phyloP scores from a whole-genome alignment of 2,797 vertebrate species.

The Melanotaenia trifasciata region DNA sequence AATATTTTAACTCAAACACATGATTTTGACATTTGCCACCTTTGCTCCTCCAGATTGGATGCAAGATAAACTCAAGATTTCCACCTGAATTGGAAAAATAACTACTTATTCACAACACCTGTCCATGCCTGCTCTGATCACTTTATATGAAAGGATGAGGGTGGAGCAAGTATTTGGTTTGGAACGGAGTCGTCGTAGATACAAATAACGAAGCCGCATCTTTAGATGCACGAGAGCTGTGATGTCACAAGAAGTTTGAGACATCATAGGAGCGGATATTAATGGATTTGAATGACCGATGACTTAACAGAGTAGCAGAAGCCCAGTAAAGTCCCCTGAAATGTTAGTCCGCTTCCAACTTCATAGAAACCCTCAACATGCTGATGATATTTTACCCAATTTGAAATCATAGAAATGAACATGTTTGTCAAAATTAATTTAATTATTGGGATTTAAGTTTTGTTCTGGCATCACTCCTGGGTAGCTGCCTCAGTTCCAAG shows the following conservation, averaged over 20 bases:
- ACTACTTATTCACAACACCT: conserved; percentile 34
- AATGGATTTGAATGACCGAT: conserved; percentile 38
- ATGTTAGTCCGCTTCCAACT: conserved; percentile 41
- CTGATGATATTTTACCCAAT: conserved; percentile 16
- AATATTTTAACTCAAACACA: conserved; percentile 17
- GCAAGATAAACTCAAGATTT: conserved; percentile 55
- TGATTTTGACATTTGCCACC: conserved; percentile 24
- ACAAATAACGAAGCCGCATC: conserved; percentile 42
- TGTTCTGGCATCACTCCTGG: conserved; percentile 55
- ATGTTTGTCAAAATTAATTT: neutral
- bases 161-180: conserved; percentile 54
- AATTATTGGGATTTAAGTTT: conserved; percentile 23
- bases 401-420: conserved; percentile 29
- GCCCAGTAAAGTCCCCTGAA: conserved; percentile 52
- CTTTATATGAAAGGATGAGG: conserved; percentile 14
- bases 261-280: conserved; percentile 35
- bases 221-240: conserved; percentile 40
- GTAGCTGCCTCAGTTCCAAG: conserved; percentile 75
- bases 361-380: conserved; percentile 39
- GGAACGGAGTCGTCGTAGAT: conserved; percentile 55
- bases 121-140: conserved; percentile 26
- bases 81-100: conserved; percentile 58
- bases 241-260: conserved; percentile 36
- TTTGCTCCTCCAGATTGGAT: conserved; percentile 28
- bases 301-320: conserved; percentile 60